Base-by-base conservation (phyloP, 2,888 invertebrate species). In the Cordilura impudica region DNA sequence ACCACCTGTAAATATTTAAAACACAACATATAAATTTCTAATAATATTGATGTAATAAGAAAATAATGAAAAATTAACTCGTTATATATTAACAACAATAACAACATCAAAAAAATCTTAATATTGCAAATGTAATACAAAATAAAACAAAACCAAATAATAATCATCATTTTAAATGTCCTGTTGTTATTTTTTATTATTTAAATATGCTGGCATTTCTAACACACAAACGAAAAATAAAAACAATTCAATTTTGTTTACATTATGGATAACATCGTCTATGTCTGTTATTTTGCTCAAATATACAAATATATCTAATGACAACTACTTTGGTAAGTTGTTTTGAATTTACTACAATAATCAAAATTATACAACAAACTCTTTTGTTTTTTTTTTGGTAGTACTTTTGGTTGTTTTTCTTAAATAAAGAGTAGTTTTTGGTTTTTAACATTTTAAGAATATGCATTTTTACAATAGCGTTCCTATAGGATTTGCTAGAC, bases 311-410 rank as follows among this genome's bases (percentile, higher is more conserved):
- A 81, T 72, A 99, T 99, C 98, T 93, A 99, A 98, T 93, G 99
- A 99, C 94, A 98, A 98, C 92, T 99, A 98, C 92, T 99, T 98
- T 91, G 99, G 99, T 99, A 95, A 98, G 98, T 93, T 88, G 35
- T 39, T n/a, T 56, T 45, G n/a, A 39, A 39, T 39, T 39, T 18
- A 2, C 19, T 39, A 45, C 29, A 75, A 23, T n/a, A n/a, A 66
- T 63, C 47, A n/a, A 14, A 14, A 53, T 26, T 23, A 21, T 26
- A 18, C 10, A 60, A 66, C 10, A 19, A 53, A 39, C 29, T 29
- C 63, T 35, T 53, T 45, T 51, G 63, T 16, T 49, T 29, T 60
- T 16, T 45, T 73, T 69, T 53, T 58, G 1, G 23, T 39, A 54
- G 29, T 76, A n/a, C 10, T 21, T 72, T 35, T 58, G 8, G 21